A percentile compares a stretch with the other conserved stretches of the same genome.
These are phyloP conservation scores for Chrysocyon brachyurus DNA, from an alignment of 2,797 vertebrate genomes.

Conservation along the genomic window DNA sequence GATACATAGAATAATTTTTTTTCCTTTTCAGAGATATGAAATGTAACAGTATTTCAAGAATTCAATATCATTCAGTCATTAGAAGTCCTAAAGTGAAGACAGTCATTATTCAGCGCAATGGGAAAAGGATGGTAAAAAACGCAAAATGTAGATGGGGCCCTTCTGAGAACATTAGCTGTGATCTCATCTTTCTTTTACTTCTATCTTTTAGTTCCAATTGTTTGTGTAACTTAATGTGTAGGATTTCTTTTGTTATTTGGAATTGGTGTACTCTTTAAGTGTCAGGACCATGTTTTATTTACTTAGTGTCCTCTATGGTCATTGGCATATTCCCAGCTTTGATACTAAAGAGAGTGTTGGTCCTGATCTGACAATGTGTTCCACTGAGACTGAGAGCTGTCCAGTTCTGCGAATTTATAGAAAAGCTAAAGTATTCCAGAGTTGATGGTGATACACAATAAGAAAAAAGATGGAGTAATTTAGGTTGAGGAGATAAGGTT, in stretches of 20 bases:
- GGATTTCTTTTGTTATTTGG: conserved; percentile 46
- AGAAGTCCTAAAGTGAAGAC: conserved; percentile 88
- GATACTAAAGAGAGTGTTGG: background rate
- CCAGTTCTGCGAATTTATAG: background rate
- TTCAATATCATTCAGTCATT: conserved; percentile 76
- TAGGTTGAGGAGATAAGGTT: background rate
- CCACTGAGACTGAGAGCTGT: background rate
- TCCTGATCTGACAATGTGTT: background rate
- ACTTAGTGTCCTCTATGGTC: background rate
- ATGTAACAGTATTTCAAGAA: conserved; percentile 64
- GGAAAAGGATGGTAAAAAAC: conserved; percentile 84
- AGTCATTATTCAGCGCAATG: conserved; percentile 72
- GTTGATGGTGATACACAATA: background rate
- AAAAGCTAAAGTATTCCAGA: background rate
- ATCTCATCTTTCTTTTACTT: background rate
- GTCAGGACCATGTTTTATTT: conserved; percentile 13
- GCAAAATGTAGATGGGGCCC: conserved; percentile 44
- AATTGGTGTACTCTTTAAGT: background rate
- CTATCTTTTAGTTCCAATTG: background rate
- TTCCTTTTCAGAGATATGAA: conserved; percentile 85
- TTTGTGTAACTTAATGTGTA: conserved; percentile 52
- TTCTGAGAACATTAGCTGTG: conserved; percentile 17
- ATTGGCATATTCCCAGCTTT: conserved; percentile 43
- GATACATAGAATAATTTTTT: conserved; percentile 59
- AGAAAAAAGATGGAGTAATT: conserved; percentile 20